These are phyloP conservation scores for Hassar affinis DNA, from an alignment of 2,113 vertebrate species.

Conservation along the genomic window DNA sequence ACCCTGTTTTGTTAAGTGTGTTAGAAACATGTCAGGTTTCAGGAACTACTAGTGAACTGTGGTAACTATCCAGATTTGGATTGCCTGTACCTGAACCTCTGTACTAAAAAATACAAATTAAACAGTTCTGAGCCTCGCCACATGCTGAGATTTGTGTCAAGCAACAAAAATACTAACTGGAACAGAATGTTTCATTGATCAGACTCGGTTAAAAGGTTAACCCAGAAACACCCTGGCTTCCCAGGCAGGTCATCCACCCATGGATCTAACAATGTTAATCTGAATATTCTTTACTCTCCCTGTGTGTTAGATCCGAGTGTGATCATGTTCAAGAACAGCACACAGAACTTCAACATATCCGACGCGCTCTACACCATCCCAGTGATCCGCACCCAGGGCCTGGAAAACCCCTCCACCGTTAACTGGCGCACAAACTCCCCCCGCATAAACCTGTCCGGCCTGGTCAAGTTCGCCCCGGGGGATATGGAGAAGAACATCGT, in stretches of 20 bases:
- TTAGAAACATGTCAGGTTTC: background rate
- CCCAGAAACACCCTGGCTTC: background rate
- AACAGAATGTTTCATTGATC: background rate
- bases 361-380: slow-evolving; percentile 68
- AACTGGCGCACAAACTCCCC: slow-evolving; percentile 71
- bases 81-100: no score
- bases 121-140: no score
- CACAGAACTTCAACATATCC: slow-evolving; percentile 64
- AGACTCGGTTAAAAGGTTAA: background rate
- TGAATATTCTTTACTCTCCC: background rate
- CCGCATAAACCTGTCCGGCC: slow-evolving; percentile 61
- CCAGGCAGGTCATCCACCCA: background rate
- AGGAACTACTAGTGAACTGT: background rate
- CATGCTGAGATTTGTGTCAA: no score
- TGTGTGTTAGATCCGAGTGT: slow-evolving; percentile 64
- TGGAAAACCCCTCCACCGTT: slow-evolving; percentile 60
- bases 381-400: slow-evolving; percentile 67
- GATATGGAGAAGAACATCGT: slow-evolving; percentile 70
- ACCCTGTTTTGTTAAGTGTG: background rate
- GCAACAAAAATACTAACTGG: background rate
- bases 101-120: no score
- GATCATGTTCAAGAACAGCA: slow-evolving; percentile 71
- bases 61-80: no score
- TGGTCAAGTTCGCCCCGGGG: slow-evolving; percentile 67
- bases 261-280: background rate